Evolutionary conservation across 2,888 invertebrate genomes (phyloP).

Genomic region (Flabesymbios commensalis): DNA sequence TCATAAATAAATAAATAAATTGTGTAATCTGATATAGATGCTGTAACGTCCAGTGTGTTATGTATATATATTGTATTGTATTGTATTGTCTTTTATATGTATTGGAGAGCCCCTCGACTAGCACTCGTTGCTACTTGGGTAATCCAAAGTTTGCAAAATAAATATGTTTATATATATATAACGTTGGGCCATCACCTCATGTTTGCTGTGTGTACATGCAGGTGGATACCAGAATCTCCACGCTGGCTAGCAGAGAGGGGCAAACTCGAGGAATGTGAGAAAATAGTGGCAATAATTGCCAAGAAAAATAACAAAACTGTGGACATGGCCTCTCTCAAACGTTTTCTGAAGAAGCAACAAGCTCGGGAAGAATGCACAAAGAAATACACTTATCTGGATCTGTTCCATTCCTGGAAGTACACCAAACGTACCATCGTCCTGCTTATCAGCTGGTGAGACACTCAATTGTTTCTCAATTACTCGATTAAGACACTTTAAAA

Average conservation of each 20-base stretch:
- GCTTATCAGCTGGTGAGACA: background rate
- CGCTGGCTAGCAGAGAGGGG: slow-evolving; percentile 54
- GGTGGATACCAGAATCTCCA: slow-evolving; percentile 56
- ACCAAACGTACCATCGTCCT: background rate
- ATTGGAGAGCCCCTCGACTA: too few species aligned
- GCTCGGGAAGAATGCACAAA: background rate
- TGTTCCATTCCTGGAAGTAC: slow-evolving; percentile 6
- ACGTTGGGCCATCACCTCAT: too few species aligned
- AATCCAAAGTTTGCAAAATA: too few species aligned
- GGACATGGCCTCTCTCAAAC: background rate
- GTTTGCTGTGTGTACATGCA: slow-evolving; percentile 23
- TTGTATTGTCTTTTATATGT: too few species aligned
- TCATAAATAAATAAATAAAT: too few species aligned
- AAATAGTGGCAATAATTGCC: slow-evolving; percentile 41
- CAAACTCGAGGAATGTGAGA: slow-evolving; percentile 43
- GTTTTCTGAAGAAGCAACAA: background rate
- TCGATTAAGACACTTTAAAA: background rate
- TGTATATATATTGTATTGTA: too few species aligned
- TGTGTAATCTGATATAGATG: too few species aligned
- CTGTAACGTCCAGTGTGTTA: too few species aligned
- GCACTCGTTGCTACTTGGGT: too few species aligned
- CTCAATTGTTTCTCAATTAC: background rate
- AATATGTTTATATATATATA: too few species aligned
- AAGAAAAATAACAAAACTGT: background rate
- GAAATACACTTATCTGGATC: slow-evolving; percentile 8